Conservation (phyloP, 2,888 invertebrate genomes). For the Oegoconia quadripuncta region DNA sequence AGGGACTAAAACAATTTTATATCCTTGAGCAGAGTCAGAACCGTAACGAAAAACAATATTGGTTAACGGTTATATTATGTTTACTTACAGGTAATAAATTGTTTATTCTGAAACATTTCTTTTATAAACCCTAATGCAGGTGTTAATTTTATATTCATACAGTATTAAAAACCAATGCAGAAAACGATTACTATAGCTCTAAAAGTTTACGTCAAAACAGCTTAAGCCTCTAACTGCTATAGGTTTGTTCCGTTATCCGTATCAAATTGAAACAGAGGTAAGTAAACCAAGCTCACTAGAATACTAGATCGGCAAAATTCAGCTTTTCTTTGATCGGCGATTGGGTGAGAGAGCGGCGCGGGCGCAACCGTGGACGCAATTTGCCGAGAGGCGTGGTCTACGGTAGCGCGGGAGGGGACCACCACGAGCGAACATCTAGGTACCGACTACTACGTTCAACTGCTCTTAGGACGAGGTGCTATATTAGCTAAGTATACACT, state of each 20-base stretch:
- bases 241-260: too few species aligned
- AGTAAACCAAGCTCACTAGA: not conserved
- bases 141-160: too few species aligned
- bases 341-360: constrained; percentile 61
- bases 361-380: constrained; percentile 49
- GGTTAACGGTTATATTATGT: too few species aligned
- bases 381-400: constrained; percentile 57
- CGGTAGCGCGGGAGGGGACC: constrained; percentile 45
- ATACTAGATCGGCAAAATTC: constrained; percentile 38
- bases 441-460: not conserved
- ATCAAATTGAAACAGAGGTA: not conserved
- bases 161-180: too few species aligned
- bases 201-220: not conserved
- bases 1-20: too few species aligned
- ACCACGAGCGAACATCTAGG: too few species aligned
- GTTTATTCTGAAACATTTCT: too few species aligned
- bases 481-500: not conserved
- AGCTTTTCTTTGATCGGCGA: constrained; percentile 47
- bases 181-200: too few species aligned
- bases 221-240: not conserved
- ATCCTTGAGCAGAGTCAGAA: too few species aligned
- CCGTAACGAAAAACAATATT: too few species aligned
- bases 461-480: not conserved
- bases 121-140: too few species aligned
- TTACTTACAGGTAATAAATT: too few species aligned